These are phyloP conservation scores for Xylocampa areola DNA, from an alignment of 2,888 invertebrate genomes.

Conservation along the genomic window DNA sequence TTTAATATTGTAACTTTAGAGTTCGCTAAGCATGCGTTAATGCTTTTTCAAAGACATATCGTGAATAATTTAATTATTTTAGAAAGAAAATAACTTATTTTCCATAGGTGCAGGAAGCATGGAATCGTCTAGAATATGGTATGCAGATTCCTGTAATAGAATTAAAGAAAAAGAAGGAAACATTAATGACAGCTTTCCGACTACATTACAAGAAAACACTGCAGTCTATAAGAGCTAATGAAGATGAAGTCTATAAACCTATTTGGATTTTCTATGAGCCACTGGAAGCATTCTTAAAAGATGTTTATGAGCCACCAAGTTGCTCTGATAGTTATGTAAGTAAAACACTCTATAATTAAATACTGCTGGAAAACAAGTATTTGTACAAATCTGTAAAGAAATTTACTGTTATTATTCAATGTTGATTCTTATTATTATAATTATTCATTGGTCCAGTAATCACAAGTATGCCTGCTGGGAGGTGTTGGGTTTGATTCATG, in stretches of 20 bases:
- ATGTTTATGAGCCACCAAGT: slow-evolving; percentile 25
- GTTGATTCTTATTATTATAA: no score
- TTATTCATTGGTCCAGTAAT: no score
- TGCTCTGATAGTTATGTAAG: slow-evolving; percentile 22
- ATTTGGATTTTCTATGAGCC: slow-evolving; percentile 47
- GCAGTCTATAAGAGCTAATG: slow-evolving; percentile 23
- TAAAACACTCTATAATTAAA: neutral
- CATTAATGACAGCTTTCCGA: slow-evolving; percentile 44
- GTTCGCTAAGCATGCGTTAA: no score
- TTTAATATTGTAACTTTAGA: no score
- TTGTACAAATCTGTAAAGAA: no score
- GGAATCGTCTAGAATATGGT: slow-evolving; percentile 36
- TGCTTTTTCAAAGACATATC: no score
- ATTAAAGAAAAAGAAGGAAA: slow-evolving; percentile 47
- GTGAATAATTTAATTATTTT: no score
- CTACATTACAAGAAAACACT: slow-evolving; percentile 42
- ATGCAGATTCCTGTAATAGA: slow-evolving; percentile 43
- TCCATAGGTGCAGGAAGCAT: slow-evolving; percentile 44
- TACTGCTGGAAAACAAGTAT: no score
- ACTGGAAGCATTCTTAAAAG: slow-evolving; percentile 36
- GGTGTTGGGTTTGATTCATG: no score
- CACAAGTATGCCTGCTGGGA: no score
- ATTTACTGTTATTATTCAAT: no score
- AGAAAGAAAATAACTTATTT: neutral
- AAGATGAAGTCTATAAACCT: slow-evolving; percentile 42